Base-by-base conservation (phyloP, 2,888 invertebrate genomes). In the Agonopterix arenella region DNA sequence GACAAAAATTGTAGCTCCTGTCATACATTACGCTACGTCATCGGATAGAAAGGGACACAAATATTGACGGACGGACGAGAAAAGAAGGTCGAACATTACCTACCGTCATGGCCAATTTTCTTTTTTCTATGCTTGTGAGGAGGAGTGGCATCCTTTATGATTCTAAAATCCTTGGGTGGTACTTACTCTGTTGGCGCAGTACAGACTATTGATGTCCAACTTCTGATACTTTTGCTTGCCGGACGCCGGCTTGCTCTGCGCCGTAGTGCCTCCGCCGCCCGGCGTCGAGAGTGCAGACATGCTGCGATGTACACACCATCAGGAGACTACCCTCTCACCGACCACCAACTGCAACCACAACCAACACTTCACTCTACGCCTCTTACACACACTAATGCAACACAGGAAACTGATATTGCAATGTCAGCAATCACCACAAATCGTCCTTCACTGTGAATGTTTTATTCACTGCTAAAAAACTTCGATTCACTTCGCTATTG, bases 151-250 rank as follows among this genome's bases (percentile, higher is more conserved):
- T n/a, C n/a, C n/a, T n/a, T n/a, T n/a, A n/a, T n/a, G n/a, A n/a
- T n/a, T n/a, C n/a, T n/a, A n/a, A n/a, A n/a, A n/a, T n/a, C n/a
- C n/a, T n/a, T n/a, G n/a, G 38, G 44, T 13, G 50, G 16, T 58
- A 92, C 93, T 92, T 84, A 94, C 95, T 90, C 93, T 93, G 88
- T 94, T 95, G 77, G 93, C 93, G 90, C 96, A 95, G 90, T 97
- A 98, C 90, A 98, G 93, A 92, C 93, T 97, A 95, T 98, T 98
- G 93, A 98, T 98, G 92, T 98, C 97, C 92, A 98, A 93, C 84
- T 97, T 95, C 90, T 97, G 96, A 92, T 93, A 98, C 93, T 97
- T 98, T 90, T 95, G 94, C 93, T 97, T 98, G 92, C 94, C 94
- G 81, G 89, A 82, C 84, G 88, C 85, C 80, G 89, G 86, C 86